Base-by-base conservation (phyloP, 2,797 vertebrate species). In the Gadopsis marmoratus region DNA sequence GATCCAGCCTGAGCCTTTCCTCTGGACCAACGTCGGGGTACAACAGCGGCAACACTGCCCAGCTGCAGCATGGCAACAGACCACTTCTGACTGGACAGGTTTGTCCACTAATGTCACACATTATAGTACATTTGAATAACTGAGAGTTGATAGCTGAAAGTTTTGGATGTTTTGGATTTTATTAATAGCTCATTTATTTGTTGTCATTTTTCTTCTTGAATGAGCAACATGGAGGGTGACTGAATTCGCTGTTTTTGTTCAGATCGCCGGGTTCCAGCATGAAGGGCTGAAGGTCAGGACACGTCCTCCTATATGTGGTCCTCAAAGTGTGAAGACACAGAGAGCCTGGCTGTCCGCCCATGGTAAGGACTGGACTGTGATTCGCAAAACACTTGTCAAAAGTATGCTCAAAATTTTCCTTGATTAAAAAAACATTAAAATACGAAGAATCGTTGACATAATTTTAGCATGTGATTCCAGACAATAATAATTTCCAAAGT, bases 1-100 rank as follows among this genome's bases (percentile, higher is more conserved):
- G 95, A 66, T 99, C 98, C 75, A 97, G 93, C 70, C 95, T 97
- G 71, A 99, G 98, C 85, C 94, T 99, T 19, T 98, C 97, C 7
- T 99, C 98, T 56, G 97, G 96, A 39, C 95, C 97, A 41, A 99
- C 98, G 0, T 99, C 98, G 29, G 98, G 97, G 6, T 99, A 99
- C 92, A 97, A 97, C 86, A 99, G 97, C 58, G 96, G 97, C 70
- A 97, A 97, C 78, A 83, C 96, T 0, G 88, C 81, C 53, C 88
- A 92, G 21, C 70, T 90, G 4, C 92, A 89, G 82, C 90, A 85
- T 3, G 55, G 82, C 48, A 90, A n/a, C 82, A 89, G 63, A 63
- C 63, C 91, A 8, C 56, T 62, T 37, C 41, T 88, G 5, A 72
- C 54, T 8, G 85, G 75, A 83, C 90, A 94, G 93, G 95, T 95